Base-by-base conservation (phyloP, 1,140 invertebrate species). In the Scaptomyza graminum region DNA sequence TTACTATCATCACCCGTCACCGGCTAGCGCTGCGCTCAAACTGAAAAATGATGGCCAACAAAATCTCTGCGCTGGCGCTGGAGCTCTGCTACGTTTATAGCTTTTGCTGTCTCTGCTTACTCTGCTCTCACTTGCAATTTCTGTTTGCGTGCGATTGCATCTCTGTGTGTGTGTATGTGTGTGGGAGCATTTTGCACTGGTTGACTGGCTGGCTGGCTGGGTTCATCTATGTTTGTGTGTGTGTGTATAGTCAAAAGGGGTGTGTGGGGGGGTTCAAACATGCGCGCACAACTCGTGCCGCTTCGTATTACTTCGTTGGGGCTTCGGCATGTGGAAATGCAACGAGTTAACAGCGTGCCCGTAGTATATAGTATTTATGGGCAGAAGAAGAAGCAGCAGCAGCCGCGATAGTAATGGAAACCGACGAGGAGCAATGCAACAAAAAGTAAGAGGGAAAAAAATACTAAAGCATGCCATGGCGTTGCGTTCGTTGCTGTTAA, bases 11-110 rank as follows among this genome's bases (percentile, higher is more conserved):
- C 83, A 81, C 80, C 81, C 84, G 79, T 87, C 83, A 89, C 83
- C 83, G 83, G 83, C 83, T 83, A 88, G 60, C 65, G 75, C 73
- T 83, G 76, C 68, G 79, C 84, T 87, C 68, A 81, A 87, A 87
- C 79, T 87, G 79, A 82, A 87, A 87, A 83, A 67, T 83, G 76
- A 89, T 87, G 66, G 83, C 66, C 69, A 78, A 85, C n/a, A 70
- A 87, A 85, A 87, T 87, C 82, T 85, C 68, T 85, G 81, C 81
- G 81, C 81, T 79, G 81, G 81, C 80, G 80, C 79, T 83, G 75
- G 76, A 84, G 73, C 61, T 61, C 43, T 61, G 47, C 39, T 44
- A 41, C 34, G 12, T 28, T 8, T 9, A 34, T 25, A 9, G 13
- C 31, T 46, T 28, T 15, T 51, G 25, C 39, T 44, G 39, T 15